Evolutionary conservation across 2,797 vertebrate species (phyloP), one percentile per base, ranked within the genome.

Genomic region (Carapus acus): DNA sequence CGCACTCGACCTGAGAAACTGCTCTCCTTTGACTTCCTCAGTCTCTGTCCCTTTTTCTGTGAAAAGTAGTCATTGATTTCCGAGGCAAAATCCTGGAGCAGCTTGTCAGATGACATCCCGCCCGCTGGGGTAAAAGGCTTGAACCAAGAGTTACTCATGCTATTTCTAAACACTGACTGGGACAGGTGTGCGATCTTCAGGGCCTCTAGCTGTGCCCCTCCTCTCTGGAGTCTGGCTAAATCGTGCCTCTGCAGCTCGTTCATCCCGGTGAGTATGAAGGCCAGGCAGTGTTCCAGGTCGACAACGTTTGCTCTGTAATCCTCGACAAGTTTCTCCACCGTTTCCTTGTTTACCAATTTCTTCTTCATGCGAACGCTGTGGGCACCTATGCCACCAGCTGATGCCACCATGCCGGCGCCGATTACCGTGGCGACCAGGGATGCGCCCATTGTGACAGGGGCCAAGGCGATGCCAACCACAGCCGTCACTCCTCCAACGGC

Each of bases 401-500:
- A 74, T 0, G 64, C 79, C 19, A 81, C 68, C 55, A 87, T 77
- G 1, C 80, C 81, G 3, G 77, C 74, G 1, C 88, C 87, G 0
- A 86, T 49, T 0, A 72, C 81, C 0, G 81, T 80, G 1, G 73
- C 82, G 0, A 86, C 64, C 43, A 89, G 63, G 0, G 85, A 88
- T 15, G 36, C 14, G 0, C 86, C 84, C 49, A 88, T 20, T 31
- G 84, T 86, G 1, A 75, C 0, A 0, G 86, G 85, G 5, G 85
- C 82, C 12, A 89, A 53, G 38, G 55, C 70, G 0, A 88, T 65
- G 8, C 85, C 87, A 13, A 82, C 23, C 27, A 86, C 54, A 1
- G 81, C 74, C 0, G 80, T 62, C 49, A 83, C 72, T 6, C 85
- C 85, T 21, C 85, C 88, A 1, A 82, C 66, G 0, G 79, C 76